Evolutionary conservation across 1,140 invertebrate genomes (phyloP).

Genomic region (Zaprionus vittiger): DNA sequence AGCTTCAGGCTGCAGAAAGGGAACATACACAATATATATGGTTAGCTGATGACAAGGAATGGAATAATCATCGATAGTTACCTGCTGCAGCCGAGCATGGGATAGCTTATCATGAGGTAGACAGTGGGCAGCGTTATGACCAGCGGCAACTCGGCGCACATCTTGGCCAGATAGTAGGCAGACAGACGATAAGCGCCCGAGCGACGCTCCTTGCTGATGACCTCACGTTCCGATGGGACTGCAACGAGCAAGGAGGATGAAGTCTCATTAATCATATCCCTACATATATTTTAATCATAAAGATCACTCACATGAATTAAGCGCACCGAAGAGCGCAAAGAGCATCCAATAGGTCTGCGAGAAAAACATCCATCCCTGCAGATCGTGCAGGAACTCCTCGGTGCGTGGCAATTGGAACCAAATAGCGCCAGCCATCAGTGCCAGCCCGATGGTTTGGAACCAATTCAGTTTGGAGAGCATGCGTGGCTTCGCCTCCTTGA

Average conservation of each 20-base stretch:
- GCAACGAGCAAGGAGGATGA: no score
- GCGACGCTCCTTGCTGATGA: constrained; percentile 92
- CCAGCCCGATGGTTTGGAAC: constrained; percentile 91
- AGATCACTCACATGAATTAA: constrained; percentile 87
- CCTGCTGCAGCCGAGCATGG: constrained; percentile 88
- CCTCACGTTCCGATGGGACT: constrained; percentile 93
- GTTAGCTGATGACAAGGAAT: neutral
- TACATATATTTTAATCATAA: no score
- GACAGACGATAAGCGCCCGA: constrained; percentile 93
- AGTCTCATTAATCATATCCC: no score
- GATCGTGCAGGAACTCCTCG: constrained; percentile 91
- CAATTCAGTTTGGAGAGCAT: constrained; percentile 93
- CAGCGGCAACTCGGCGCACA: constrained; percentile 92
- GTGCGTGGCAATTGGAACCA: constrained; percentile 92
- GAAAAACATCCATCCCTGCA: constrained; percentile 95
- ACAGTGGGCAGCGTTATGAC: constrained; percentile 91
- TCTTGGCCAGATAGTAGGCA: constrained; percentile 94
- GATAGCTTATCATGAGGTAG: constrained; percentile 92
- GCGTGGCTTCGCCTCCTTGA: constrained; percentile 90
- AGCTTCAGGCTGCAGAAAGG: constrained; percentile 86
- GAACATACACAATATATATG: neutral
- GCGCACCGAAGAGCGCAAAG: constrained; percentile 92
- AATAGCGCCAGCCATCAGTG: constrained; percentile 90
- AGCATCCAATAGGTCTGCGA: constrained; percentile 95
- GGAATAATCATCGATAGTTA: constrained; percentile 25